Evolutionary conservation across 1,140 invertebrate genomes (phyloP).

Genomic region (Drosophila sp.): DNA sequence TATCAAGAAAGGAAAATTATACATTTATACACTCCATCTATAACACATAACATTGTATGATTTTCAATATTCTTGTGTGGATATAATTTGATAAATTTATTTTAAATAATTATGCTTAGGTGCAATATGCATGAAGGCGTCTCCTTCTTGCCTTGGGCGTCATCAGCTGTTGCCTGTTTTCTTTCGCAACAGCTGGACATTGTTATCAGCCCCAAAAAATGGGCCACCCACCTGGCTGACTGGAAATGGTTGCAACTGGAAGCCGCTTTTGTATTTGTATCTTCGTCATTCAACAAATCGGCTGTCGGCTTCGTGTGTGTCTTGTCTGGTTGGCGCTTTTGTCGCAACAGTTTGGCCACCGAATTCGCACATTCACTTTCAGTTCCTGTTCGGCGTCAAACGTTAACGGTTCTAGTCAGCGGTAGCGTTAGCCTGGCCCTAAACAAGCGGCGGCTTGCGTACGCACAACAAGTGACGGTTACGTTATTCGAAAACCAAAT

Average conservation of each 20-base stretch:
- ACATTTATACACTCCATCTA: no score
- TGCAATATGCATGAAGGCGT: no score
- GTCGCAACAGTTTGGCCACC: conserved; percentile 65
- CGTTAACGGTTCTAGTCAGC: conserved; percentile 53
- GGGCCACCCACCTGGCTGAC: conserved; percentile 16
- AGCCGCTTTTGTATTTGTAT: conserved; percentile 28
- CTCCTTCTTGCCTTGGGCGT: background rate
- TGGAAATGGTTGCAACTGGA: conserved; percentile 72
- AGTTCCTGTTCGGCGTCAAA: conserved; percentile 73
- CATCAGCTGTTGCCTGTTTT: conserved; percentile 65
- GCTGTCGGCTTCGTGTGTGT: conserved; percentile 20
- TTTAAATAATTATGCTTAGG: background rate
- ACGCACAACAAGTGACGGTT: conserved; percentile 66
- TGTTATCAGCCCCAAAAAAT: conserved; percentile 39
- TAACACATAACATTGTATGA: no score
- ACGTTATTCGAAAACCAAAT: conserved; percentile 21
- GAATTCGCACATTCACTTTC: conserved; percentile 48
- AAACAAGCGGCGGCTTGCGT: conserved; percentile 24
- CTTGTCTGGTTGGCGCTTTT: conserved; percentile 32
- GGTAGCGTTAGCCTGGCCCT: background rate
- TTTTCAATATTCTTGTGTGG: no score
- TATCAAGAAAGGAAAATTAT: no score
- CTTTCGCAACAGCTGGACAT: conserved; percentile 51
- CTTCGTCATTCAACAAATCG: conserved; percentile 24
- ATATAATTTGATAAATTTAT: background rate